Base-by-base conservation (phyloP, 1,140 invertebrate genomes). In the Venustaconcha ellipsiformis region DNA sequence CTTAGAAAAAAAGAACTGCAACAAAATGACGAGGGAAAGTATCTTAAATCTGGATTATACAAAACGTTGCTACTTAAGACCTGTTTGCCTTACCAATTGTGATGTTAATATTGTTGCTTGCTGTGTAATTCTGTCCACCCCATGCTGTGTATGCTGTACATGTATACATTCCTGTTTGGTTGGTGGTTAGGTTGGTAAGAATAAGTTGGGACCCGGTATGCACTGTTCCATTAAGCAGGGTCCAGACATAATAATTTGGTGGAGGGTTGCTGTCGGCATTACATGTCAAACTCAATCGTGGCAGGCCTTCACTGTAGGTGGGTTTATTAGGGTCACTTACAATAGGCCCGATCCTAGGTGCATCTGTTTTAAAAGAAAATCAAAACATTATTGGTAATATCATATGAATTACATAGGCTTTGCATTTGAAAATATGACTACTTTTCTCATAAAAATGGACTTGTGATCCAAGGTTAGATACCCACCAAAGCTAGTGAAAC, bases 111-210 rank as follows among this genome's bases (percentile, higher is more conserved):
- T n/a, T 67, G n/a, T 48, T 58, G 26, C 60, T 74, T 23, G 56
- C 65, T 15, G 64, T 60, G 37, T 74, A 58, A 26, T 68, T 74
- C 12, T 2, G 4, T 67, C 26, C 23, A 14, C 37, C 60, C 17
- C 48, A 48, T 20, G 14, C 67, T 26, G 59, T 74, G 66, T 74
- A 67, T 15, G 57, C 72, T 1, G 59, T n/a, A 68, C 72, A 74
- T 14, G 65, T 67, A 14, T 74, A 74, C 0, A 20, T 67, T 3
- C 72, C 72, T 14, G 26, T 58, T 17, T 68, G 65, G 59, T 65
- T 66, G 14, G 60, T 14, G 2, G 65, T n/a, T 12, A 74, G 57
- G 37, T 18, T 20, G 1, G 57, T 60, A 13, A 74, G 56, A 20
- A 2, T 14, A 1, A 59, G 37, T 14, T 17, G 8, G 6, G 15